Evolutionary conservation across 2,888 invertebrate species (phyloP).

Genomic region (Crossocerus cetratus): DNA sequence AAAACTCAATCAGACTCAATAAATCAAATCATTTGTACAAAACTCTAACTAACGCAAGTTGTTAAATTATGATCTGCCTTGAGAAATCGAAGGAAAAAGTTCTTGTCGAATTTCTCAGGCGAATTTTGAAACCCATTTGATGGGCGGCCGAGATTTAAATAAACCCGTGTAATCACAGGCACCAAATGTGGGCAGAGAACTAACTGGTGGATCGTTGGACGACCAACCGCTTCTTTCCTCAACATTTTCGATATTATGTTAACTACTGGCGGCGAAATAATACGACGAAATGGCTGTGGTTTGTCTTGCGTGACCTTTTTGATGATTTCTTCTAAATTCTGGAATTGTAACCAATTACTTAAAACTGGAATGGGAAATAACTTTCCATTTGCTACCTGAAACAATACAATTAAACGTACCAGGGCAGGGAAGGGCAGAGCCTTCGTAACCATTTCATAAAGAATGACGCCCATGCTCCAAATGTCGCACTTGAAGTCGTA

Average conservation of each 20-base stretch:
- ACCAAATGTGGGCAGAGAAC: conserved; percentile 66
- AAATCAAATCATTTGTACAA: too few species aligned
- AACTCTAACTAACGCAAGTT: too few species aligned
- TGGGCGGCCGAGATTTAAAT: conserved; percentile 66
- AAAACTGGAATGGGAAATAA: neutral
- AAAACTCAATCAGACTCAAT: too few species aligned
- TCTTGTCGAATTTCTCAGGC: conserved; percentile 27
- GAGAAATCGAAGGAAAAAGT: conserved; percentile 49
- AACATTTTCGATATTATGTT: conserved; percentile 69
- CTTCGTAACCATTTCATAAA: conserved; percentile 83
- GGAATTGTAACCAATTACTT: conserved; percentile 13
- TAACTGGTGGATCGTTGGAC: conserved; percentile 66
- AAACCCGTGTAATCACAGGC: conserved; percentile 57
- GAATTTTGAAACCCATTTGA: conserved; percentile 23
- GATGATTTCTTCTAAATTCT: conserved; percentile 59
- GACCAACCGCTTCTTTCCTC: conserved; percentile 54
- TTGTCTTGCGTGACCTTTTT: conserved; percentile 49
- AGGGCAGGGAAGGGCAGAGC: conserved; percentile 65
- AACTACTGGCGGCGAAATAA: conserved; percentile 49
- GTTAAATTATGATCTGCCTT: conserved; percentile 14
- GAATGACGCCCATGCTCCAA: conserved; percentile 91
- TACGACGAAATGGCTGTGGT: conserved; percentile 47
- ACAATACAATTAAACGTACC: conserved; percentile 44
- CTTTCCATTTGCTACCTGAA: neutral
- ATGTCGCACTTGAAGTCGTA: conserved; percentile 90